These are phyloP conservation scores for Holothuria glaberrima DNA, from an alignment of 35 echinoderm and acorn worm genomes.

Conservation along the genomic window DNA sequence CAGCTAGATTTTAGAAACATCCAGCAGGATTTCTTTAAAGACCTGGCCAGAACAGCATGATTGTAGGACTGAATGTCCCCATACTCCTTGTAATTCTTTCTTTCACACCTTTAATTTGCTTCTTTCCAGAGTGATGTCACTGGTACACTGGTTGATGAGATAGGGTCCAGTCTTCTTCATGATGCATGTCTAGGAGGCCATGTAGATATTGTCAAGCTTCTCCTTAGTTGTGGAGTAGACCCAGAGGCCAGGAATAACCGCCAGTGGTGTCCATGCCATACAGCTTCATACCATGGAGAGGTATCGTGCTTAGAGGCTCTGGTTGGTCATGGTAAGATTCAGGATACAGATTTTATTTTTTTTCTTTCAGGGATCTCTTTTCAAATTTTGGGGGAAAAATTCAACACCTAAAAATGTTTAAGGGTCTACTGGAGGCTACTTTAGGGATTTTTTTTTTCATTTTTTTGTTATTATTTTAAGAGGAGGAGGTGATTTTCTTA, in stretches of 20 bases:
- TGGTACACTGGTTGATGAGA: background rate
- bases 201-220: conserved; percentile 60
- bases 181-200: conserved; percentile 94
- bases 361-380: background rate
- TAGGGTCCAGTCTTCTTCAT: conserved; percentile 79
- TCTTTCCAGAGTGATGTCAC: conserved; percentile 11
- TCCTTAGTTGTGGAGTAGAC: conserved; percentile 73
- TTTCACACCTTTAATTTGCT: background rate
- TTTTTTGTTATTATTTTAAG: no score
- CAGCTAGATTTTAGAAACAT: no score
- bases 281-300: conserved; percentile 90
- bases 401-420: no score
- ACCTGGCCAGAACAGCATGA: no score
- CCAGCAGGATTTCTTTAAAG: no score
- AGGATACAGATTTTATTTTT: no score
- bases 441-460: no score
- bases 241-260: conserved; percentile 68
- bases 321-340: conserved; percentile 74
- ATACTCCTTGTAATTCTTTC: no score
- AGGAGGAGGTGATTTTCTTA: no score
- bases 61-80: no score
- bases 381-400: no score
- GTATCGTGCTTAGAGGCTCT: conserved; percentile 65
- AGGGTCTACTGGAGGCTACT: no score
- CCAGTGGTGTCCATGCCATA: conserved; percentile 85